Evolutionary conservation across 2,888 invertebrate species (phyloP).

Genomic region (Trissonchulus sp.): DNA sequence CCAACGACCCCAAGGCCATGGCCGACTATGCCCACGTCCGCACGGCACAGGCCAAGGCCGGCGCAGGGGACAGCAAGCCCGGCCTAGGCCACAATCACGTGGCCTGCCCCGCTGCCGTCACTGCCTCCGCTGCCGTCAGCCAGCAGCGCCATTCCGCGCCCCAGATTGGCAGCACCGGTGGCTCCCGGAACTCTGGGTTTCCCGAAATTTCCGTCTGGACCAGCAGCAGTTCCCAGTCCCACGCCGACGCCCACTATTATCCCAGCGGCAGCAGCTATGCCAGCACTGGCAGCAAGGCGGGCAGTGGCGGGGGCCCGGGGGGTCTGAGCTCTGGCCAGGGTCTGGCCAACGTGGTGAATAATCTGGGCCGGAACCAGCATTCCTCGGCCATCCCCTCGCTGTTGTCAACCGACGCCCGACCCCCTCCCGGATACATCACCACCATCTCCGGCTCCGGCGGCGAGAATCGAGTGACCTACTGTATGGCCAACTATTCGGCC

Average conservation of each 20-base stretch:
- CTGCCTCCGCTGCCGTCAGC: background rate
- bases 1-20: slow-evolving; percentile 25
- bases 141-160: background rate
- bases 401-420: background rate
- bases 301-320: background rate
- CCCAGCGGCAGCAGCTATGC: slow-evolving; percentile 43
- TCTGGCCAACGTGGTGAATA: too few species aligned
- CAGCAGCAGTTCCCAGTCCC: slow-evolving; percentile 23
- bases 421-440: background rate
- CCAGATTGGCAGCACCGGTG: background rate
- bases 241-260: slow-evolving; percentile 27
- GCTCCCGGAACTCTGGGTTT: slow-evolving; percentile 8
- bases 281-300: too few species aligned
- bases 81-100: background rate
- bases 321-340: background rate
- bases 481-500: background rate
- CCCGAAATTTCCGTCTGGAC: slow-evolving; percentile 25
- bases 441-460: background rate
- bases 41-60: slow-evolving; percentile 15
- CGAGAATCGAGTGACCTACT: background rate
- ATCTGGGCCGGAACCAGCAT: too few species aligned
- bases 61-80: background rate
- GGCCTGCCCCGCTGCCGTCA: background rate
- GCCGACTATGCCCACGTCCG: slow-evolving; percentile 11
- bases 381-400: background rate